Evolutionary conservation across 2,888 invertebrate species (phyloP), one percentile per base, ranked within the genome.

Genomic region (Phaedon cochleariae): DNA sequence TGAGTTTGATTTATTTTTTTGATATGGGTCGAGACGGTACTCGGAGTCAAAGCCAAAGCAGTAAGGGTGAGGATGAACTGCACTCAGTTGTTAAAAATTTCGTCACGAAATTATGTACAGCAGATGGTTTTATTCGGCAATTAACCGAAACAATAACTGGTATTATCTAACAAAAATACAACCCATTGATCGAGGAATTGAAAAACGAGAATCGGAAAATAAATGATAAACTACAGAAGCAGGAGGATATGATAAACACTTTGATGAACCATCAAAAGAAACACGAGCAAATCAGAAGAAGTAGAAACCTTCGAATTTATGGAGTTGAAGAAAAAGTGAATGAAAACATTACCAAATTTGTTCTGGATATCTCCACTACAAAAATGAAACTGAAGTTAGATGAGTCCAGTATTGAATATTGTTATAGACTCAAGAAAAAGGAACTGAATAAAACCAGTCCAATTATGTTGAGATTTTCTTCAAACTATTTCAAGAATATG

Each of bases 31-130:
- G 57, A 21, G 41, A 57, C 37, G 57, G 41, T 37, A 41, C 57
- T 41, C 41, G 45, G 41, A 57, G 57, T 45, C 57, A 46, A 58
- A 26, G n/a, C 26, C 58, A 58, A 26, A 45, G 15, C 58, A 17
- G 45, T 37, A 55, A 41, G 22, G 55, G 18, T 4, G 55, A 37
- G 15, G 55, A 55, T 37, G 18, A 55, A 41, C 20, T 55, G 41
- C 55, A 55, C 55, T 55, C 37, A 18, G 22, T 57, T 9, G 57
- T 45, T 6, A 57, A 22, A 57, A 45, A 45, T 57, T 1, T 55
- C 1, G 41, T 55, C 37, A 55, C 21, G 9, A 37, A 55, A 48
- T 48, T 48, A 17, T 55, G 10, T 12, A 37, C 37, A 37, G 41
- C 20, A 37, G 41, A 37, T 48, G 48, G 20, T 1, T 46, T 4